Percentiles rank a stretch among this genome's conserved stretches.
Conservation (phyloP, 2,113 vertebrate species). For the Indicator maculatus region DNA sequence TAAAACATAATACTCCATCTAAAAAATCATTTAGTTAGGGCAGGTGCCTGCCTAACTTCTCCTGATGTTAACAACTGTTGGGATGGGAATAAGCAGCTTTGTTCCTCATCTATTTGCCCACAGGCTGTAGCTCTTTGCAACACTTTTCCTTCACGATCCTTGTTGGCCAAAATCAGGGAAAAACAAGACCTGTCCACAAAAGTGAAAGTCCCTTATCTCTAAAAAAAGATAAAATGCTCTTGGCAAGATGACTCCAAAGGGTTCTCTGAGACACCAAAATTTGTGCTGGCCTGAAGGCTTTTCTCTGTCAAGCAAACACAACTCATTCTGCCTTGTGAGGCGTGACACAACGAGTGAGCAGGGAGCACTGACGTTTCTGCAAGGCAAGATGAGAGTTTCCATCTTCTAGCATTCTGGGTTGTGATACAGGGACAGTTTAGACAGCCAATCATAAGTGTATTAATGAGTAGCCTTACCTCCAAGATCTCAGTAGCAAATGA, state of each 20-base stretch:
- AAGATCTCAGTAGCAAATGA: conserved; percentile 15
- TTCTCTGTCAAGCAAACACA: not conserved
- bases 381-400: not conserved
- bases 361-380: not conserved
- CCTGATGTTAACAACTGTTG: not conserved
- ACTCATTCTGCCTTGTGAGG: not conserved
- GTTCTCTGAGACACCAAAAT: not conserved
- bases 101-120: not conserved
- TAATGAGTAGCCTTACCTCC: not conserved
- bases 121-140: not conserved
- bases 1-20: not conserved
- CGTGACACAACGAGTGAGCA: not conserved
- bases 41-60: not conserved
- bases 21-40: not conserved
- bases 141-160: not conserved
- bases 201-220: not conserved
- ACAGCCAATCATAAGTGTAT: not conserved
- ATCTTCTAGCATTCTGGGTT: not conserved
- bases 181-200: not conserved
- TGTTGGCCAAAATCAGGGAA: not conserved
- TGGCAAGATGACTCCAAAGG: conserved; percentile 8
- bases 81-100: not conserved
- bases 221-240: not conserved
- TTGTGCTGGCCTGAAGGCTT: not conserved
- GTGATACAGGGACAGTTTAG: not conserved